Percentiles rank a stretch among this genome's conserved stretches.
phyloP scores from a whole-genome alignment of 2,888 invertebrate species.

The Cheiracanthium punctorium region DNA sequence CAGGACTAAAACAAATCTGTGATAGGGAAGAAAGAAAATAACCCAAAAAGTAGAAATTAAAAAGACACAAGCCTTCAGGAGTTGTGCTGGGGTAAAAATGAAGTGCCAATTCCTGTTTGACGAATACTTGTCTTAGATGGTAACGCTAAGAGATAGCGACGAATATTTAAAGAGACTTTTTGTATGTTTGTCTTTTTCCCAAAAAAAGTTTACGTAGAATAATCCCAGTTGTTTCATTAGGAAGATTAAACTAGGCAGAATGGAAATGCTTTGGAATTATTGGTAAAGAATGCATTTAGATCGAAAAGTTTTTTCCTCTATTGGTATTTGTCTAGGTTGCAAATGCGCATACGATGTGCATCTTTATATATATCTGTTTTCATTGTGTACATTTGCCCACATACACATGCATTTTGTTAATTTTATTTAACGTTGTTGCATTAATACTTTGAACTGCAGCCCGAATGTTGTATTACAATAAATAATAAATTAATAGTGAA shows the following conservation, averaged over 20 bases:
- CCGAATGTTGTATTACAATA: no score
- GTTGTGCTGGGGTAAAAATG: constrained; percentile 28
- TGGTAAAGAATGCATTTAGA: neutral
- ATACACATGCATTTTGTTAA: no score
- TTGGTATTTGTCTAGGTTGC: no score
- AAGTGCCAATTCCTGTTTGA: constrained; percentile 66
- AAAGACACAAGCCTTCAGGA: constrained; percentile 38
- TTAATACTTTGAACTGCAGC: no score
- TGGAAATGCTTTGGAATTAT: neutral
- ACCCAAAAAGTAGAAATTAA: constrained; percentile 57
- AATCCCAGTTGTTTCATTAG: neutral
- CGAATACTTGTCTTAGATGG: constrained; percentile 35
- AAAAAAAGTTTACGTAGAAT: neutral
- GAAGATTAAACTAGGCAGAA: neutral
- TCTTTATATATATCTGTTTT: no score
- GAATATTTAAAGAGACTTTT: neutral
- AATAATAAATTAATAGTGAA: no score
- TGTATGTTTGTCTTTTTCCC: constrained; percentile 4
- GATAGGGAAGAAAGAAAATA: constrained; percentile 22
- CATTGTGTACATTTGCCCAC: no score
- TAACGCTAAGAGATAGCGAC: constrained; percentile 20
- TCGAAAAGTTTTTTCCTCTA: no score
- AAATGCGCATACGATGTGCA: no score
- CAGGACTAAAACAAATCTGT: neutral
- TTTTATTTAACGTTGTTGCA: no score